Conservation (phyloP, 2,888 invertebrate species). For the Conchocele bisecta region DNA sequence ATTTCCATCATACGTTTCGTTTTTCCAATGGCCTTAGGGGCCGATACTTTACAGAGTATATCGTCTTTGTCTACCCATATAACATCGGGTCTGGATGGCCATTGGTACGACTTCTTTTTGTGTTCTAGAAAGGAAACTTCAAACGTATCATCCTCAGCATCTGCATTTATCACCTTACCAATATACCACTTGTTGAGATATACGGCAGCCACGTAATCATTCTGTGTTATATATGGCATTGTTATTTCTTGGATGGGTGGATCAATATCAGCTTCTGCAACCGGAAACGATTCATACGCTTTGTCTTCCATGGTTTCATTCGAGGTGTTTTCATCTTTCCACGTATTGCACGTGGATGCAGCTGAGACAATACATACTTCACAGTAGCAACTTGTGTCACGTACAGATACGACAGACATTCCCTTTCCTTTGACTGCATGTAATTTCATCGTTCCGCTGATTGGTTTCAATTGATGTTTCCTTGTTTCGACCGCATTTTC, state of each 20-base stretch:
- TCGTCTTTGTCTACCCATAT: too few relatives aligned
- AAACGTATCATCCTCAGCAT: constrained; percentile 6
- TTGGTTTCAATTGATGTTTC: neutral
- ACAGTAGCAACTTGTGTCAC: neutral
- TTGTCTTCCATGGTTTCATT: neutral
- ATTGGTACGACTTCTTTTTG: too few relatives aligned
- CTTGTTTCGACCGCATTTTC: neutral
- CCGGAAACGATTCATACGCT: neutral
- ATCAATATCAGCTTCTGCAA: neutral
- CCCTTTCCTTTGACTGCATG: neutral
- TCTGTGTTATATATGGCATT: neutral
- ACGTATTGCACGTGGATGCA: neutral
- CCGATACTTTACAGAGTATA: constrained; percentile 6
- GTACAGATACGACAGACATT: neutral
- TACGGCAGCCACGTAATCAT: constrained; percentile 6
- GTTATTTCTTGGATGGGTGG: neutral
- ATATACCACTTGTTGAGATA: constrained; percentile 6
- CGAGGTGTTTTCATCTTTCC: neutral
- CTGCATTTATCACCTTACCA: neutral
- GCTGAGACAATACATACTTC: neutral
- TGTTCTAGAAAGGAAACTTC: constrained; percentile 15
- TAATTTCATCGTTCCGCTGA: constrained; percentile 4
- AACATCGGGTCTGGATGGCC: too few relatives aligned
- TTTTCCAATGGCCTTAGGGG: neutral
- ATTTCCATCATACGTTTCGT: neutral